These are phyloP conservation scores for Cancer borealis DNA, from an alignment of 2,888 invertebrate species.

Conservation along the genomic window DNA sequence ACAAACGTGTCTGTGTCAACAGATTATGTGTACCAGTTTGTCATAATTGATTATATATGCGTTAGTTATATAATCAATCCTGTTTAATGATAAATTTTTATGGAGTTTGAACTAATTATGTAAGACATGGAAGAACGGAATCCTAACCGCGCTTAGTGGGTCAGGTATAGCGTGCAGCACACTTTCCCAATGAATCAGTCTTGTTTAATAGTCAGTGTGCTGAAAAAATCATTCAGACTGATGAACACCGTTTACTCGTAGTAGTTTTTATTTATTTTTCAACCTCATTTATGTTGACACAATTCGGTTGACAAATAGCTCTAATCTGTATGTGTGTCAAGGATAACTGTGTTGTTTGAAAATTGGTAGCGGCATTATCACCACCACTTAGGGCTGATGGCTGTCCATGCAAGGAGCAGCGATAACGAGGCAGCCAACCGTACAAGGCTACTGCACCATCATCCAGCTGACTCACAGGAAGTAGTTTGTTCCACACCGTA, in stretches of 20 bases:
- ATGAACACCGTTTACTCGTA: too few relatives aligned
- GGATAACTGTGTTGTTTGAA: neutral
- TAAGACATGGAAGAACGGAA: neutral
- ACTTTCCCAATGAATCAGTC: too few relatives aligned
- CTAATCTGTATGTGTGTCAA: too few relatives aligned
- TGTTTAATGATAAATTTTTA: neutral
- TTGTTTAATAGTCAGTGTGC: too few relatives aligned
- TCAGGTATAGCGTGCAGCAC: neutral
- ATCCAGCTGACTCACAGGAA: neutral
- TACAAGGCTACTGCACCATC: neutral
- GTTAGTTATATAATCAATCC: neutral
- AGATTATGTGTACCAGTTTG: neutral
- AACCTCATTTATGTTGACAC: too few relatives aligned
- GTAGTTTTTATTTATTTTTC: too few relatives aligned
- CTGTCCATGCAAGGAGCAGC: neutral
- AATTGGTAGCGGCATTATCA: neutral
- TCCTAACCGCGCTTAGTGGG: neutral
- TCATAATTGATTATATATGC: neutral
- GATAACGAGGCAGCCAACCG: neutral
- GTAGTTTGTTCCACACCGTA: neutral
- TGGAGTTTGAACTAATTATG: neutral
- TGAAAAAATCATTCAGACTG: too few relatives aligned
- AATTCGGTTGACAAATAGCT: too few relatives aligned
- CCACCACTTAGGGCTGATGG: neutral
- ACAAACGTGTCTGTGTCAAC: neutral